Evolutionary conservation across 2,113 vertebrate species (phyloP), one percentile per base, ranked within the genome.

Genomic region (Struthio camelus): DNA sequence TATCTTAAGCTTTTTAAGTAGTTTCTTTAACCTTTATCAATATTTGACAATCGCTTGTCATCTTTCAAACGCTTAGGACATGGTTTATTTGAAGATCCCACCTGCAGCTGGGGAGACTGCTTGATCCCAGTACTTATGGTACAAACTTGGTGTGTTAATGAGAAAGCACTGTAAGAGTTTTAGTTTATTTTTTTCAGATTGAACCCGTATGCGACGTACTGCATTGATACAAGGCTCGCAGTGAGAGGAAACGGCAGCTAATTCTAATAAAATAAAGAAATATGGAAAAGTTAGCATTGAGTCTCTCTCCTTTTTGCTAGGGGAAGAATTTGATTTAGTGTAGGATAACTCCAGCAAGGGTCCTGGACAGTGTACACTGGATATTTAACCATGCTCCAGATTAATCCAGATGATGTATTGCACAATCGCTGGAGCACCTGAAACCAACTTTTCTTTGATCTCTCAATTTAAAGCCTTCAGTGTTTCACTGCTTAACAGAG

Each of bases 401-500:
- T 91, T 4, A 59, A 86, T 91, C 53, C 93, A 24, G 65, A 7
- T 93, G 94, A 64, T 0, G 12, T 16, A 10, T 38, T 53, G 62
- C 76, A 59, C 34, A 65, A 92, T 92, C 62, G 1, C 59, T 2
- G 0, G 32, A 85, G 83, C 93, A 96, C 95, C 96, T 95, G 90
- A 90, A 58, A 54, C 85, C 93, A 70, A 50, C 53, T 0, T 64
- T 69, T 38, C 93, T 97, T 95, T 96, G 94, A 96, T 96, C 88
- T 93, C 91, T 94, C 72, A 4, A 40, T 95, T 92, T 90, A 89
- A 97, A 95, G 62, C 91, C 87, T 56, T 83, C 61, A 85, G 44
- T 81, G 77, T 88, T 90, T 89, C 72, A 10, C 72, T 95, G 90
- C 96, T 89, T 88, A 90, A 95, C 89, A 90, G 71, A 89, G 82